A percentile compares a stretch with the other conserved stretches of the same genome.
These are phyloP conservation scores for Leptopterna dolabrata DNA, from an alignment of 2,888 invertebrate genomes.

Conservation along the genomic window DNA sequence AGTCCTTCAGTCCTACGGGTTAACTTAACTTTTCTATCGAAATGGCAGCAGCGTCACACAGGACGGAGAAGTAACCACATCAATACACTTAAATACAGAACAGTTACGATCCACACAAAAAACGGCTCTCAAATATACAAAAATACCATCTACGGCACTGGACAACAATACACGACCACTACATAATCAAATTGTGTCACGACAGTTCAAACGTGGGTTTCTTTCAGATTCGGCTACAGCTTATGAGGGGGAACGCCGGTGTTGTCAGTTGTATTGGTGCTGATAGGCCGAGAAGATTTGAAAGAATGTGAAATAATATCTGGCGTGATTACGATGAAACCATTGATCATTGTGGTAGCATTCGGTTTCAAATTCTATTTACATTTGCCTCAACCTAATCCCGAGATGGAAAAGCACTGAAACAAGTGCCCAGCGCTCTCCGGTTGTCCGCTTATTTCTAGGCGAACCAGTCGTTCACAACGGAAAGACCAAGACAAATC, in stretches of 20 bases:
- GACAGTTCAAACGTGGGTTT: neutral
- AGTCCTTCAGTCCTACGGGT: constrained; percentile 61
- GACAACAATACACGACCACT: neutral
- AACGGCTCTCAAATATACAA: neutral
- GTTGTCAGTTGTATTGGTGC: neutral
- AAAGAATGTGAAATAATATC: neutral
- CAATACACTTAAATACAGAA: neutral
- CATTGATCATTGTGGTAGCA: neutral
- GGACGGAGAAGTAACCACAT: constrained; percentile 62
- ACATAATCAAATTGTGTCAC: neutral
- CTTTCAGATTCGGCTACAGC: neutral
- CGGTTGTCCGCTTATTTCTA: too few relatives aligned
- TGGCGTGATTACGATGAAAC: neutral
- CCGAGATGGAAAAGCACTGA: too few relatives aligned
- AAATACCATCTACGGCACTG: constrained; percentile 37
- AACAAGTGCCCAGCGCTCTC: too few relatives aligned
- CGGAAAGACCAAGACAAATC: too few relatives aligned
- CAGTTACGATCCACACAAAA: neutral
- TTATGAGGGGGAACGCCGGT: neutral
- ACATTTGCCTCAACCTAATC: too few relatives aligned
- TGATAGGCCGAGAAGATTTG: neutral
- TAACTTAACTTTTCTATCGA: neutral
- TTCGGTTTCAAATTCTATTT: too few relatives aligned
- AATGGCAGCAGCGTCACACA: constrained; percentile 50
- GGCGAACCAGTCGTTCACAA: too few relatives aligned